Conservation (phyloP, 2,113 vertebrate species). For the Otus sunia region DNA sequence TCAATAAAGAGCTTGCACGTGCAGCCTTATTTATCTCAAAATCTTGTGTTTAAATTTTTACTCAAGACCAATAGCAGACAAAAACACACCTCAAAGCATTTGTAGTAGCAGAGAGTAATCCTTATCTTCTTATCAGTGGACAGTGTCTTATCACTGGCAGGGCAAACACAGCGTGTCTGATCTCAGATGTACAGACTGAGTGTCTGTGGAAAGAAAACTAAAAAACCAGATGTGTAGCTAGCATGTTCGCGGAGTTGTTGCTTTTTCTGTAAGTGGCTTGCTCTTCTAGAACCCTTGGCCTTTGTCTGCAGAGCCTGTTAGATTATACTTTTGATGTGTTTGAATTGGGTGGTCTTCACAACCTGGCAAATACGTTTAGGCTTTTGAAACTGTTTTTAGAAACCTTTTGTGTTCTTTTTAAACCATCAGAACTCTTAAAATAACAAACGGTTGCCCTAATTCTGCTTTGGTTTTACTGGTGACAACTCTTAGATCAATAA, state of each 20-base stretch:
- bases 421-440: not conserved
- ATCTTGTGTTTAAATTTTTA: not conserved
- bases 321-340: not conserved
- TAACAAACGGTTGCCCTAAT: not conserved
- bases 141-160: not conserved
- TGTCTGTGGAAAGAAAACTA: not conserved
- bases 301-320: not conserved
- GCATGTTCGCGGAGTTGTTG: not conserved
- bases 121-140: not conserved
- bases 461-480: not conserved
- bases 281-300: not conserved
- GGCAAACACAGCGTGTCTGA: not conserved
- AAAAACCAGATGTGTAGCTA: not conserved
- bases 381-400: not conserved
- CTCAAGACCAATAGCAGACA: not conserved
- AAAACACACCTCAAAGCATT: accelerated
- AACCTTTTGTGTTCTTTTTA: constrained; percentile 7
- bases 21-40: not conserved
- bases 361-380: not conserved
- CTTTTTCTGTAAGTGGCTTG: not conserved
- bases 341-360: not conserved
- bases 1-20: not conserved
- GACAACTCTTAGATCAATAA: not conserved
- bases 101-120: not conserved
- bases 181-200: not conserved